Base-by-base conservation (phyloP, 1,140 invertebrate species). In the Papilio helenus region DNA sequence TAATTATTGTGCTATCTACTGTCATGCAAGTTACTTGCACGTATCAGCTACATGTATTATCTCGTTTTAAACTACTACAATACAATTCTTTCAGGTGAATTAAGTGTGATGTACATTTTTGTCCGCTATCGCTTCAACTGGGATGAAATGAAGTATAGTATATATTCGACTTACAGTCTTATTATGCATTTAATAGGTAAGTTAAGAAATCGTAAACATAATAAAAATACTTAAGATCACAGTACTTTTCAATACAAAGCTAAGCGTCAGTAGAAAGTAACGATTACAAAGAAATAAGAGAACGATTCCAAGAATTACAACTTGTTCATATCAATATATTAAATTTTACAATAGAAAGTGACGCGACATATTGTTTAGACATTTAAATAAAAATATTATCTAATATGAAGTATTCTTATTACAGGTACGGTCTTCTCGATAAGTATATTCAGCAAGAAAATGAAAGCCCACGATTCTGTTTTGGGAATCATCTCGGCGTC, bases 131-230 rank as follows among this genome's bases (percentile, higher is more conserved):
- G 86, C 7, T 95, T 94, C 81, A 94, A 94, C 80, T 95, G 94
- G 90, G 90, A 92, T 76, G 94, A 95, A 85, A 89, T 95, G 20
- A 90, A 93, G 76, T 95, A 94, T 82, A 94, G 95, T 83, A 93
- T 95, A 68, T 95, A 89, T 79, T 89, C 90, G 0, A 94, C 94
- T 2, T 94, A 92, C 81, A 92, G 86, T 58, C 88, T 94, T 16
- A 81, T 94, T 55, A 91, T 91, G 34, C 93, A 94, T 80, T 89
- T 90, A 29, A 79, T 93, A 20, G 94, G 93, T 95, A 84, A 92
- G 91, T 88, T 51, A n/a, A 55, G 51, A 55, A 20, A n/a, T 20
- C 51, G 7, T 20, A 55, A 55, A 55, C 4, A 7, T 9, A 55
- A 20, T n/a, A 55, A 8, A 55, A 20, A n/a, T 4, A 55, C 9